phyloP scores from a whole-genome alignment of 2,797 vertebrate species.

The Helarctos malayanus region DNA sequence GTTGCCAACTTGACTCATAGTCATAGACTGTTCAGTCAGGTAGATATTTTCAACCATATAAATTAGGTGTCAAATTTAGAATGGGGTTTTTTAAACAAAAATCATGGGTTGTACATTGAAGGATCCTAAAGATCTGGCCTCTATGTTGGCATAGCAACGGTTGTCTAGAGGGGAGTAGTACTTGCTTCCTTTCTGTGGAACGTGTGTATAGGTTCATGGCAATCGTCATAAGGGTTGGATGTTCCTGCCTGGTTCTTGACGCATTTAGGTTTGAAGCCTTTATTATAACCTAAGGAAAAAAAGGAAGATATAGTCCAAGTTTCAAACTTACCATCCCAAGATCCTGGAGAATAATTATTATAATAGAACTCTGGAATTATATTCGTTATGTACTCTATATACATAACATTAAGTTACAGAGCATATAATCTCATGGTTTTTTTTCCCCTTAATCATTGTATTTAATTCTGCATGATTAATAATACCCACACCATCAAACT shows the following conservation, averaged over 20 bases:
- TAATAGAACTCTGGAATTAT: neutral
- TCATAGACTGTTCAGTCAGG: neutral
- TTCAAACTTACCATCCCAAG: neutral
- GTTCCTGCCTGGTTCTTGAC: neutral
- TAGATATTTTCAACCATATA: neutral
- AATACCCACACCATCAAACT: neutral
- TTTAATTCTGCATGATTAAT: neutral
- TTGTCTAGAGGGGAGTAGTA: neutral
- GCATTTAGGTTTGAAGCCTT: neutral
- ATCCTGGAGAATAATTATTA: neutral
- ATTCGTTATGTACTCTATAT: neutral
- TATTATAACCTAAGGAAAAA: neutral
- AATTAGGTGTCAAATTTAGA: neutral
- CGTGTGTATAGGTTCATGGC: neutral
- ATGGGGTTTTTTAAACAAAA: neutral
- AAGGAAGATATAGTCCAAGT: neutral
- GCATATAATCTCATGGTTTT: neutral
- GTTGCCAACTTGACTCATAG: neutral
- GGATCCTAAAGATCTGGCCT: neutral
- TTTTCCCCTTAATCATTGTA: neutral
- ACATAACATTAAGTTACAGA: neutral
- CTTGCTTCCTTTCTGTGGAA: neutral
- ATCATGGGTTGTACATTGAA: neutral
- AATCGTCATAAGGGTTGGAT: accelerated
- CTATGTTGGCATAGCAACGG: neutral